Conservation (phyloP, 2,113 vertebrate species). For the Neopipo cinnamomea region DNA sequence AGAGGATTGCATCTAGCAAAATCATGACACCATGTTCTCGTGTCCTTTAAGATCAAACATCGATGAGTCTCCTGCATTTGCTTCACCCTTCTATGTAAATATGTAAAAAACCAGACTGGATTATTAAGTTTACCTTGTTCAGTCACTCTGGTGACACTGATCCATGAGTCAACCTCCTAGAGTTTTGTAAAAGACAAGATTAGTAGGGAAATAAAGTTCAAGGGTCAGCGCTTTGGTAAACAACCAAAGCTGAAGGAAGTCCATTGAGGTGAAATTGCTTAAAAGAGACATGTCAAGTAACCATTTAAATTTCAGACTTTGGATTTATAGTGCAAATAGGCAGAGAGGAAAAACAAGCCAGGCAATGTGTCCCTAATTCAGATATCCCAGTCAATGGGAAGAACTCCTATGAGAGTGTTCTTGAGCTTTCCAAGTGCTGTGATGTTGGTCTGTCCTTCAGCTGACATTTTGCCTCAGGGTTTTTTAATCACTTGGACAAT, state of each 20-base stretch:
- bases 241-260: neutral
- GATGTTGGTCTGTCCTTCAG: neutral
- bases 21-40: neutral
- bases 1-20: neutral
- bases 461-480: neutral
- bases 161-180: neutral
- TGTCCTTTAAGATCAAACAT: slow-evolving; percentile 29
- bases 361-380: neutral
- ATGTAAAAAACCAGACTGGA: slow-evolving; percentile 19
- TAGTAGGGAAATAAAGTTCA: slow-evolving; percentile 43
- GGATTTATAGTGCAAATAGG: neutral
- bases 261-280: slow-evolving; percentile 4
- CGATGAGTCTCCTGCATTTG: neutral
- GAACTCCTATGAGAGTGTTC: neutral
- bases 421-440: neutral
- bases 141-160: slow-evolving; percentile 28
- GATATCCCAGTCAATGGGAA: neutral
- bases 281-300: neutral
- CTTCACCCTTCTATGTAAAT: slow-evolving; percentile 30
- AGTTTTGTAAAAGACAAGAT: slow-evolving; percentile 18
- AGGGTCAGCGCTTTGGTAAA: slow-evolving; percentile 5
- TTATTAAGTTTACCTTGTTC: slow-evolving; percentile 28
- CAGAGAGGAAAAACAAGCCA: neutral
- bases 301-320: neutral
- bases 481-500: neutral